Evolutionary conservation across 2,113 vertebrate genomes (phyloP), one percentile per base, ranked within the genome.

Genomic region (Pomatorhinus ruficollis): DNA sequence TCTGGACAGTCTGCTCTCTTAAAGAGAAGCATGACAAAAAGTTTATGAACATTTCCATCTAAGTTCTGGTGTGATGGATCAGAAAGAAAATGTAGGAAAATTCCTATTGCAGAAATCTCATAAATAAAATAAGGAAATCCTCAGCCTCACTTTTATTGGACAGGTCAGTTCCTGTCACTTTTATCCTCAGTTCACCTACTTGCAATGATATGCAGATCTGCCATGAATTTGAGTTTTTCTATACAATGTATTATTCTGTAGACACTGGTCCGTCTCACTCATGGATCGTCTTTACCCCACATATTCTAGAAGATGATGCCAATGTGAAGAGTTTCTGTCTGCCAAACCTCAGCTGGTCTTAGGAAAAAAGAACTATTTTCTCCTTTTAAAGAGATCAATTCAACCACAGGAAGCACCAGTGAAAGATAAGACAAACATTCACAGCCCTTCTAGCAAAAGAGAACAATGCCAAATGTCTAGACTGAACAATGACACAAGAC

Each of bases 181-280:
- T 71, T 54, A 59, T 15, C 2, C 15, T 52, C 44, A 35, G 13
- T 39, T 35, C 20, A 39, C 4, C 10, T 64, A 1, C 11, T 60
- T 19, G 6, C 35, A 64, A 2, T 45, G 22, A 13, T 2, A 1
- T 45, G 40, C 28, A 68, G 11, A 28, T 39, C 72, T 59, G 3
- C 4, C 31, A 31, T 5, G 4, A 68, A 50, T 52, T 21, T 17
- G 8, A 40, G 7, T 6, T 66, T 66, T 42, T 35, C n/a, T 35
- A 8, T 30, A 27, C 5, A 15, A 18, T 23, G 1, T 11, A 13
- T 21, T 3, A 0, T 35, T 57, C 31, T 49, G 3, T 10, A 53
- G 20, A 4, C 2, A 2, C 15, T 44, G 44, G 37, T n/a, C 7
- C 12, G 12, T 21, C 21, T 68, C 23, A 35, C 4, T 37, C 5